Conservation (phyloP, 2,888 invertebrate species). For the Drosophila neutralis region DNA sequence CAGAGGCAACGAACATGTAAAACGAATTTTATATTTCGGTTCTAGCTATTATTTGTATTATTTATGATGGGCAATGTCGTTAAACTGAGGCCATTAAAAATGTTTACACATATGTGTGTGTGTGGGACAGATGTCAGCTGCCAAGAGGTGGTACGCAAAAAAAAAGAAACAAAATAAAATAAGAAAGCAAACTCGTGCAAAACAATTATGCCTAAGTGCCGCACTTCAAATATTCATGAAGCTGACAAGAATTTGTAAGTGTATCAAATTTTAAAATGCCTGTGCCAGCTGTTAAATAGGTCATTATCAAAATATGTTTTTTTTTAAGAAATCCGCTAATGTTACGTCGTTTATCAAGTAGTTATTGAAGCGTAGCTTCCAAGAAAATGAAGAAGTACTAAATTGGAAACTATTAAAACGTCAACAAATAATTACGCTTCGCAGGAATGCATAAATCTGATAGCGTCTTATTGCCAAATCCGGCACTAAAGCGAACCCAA, state of each 20-base stretch:
- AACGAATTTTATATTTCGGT: constrained; percentile 63
- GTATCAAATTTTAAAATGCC: constrained; percentile 4
- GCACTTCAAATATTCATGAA: constrained; percentile 66
- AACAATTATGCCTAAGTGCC: constrained; percentile 73
- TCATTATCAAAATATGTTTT: neutral
- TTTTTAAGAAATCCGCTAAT: constrained; percentile 1
- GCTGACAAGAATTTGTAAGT: constrained; percentile 32
- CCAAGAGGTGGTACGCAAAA: neutral
- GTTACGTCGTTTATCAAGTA: constrained; percentile 4
- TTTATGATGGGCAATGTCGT: constrained; percentile 69
- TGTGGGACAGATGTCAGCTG: constrained; percentile 58
- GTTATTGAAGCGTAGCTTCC: constrained; percentile 14
- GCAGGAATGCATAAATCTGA: constrained; percentile 69
- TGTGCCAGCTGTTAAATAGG: constrained; percentile 7
- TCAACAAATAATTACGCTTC: constrained; percentile 77
- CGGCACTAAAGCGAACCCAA: constrained; percentile 66
- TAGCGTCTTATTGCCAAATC: constrained; percentile 68
- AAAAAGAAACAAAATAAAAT: constrained; percentile 1
- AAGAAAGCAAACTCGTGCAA: constrained; percentile 39
- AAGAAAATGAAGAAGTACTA: constrained; percentile 28
- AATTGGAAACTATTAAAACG: constrained; percentile 74
- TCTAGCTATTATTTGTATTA: constrained; percentile 73
- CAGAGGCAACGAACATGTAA: constrained; percentile 20
- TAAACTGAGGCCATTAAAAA: constrained; percentile 70
- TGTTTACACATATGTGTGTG: constrained; percentile 12